Conservation (phyloP, 1,140 invertebrate genomes). For the Heterodera carotae region DNA sequence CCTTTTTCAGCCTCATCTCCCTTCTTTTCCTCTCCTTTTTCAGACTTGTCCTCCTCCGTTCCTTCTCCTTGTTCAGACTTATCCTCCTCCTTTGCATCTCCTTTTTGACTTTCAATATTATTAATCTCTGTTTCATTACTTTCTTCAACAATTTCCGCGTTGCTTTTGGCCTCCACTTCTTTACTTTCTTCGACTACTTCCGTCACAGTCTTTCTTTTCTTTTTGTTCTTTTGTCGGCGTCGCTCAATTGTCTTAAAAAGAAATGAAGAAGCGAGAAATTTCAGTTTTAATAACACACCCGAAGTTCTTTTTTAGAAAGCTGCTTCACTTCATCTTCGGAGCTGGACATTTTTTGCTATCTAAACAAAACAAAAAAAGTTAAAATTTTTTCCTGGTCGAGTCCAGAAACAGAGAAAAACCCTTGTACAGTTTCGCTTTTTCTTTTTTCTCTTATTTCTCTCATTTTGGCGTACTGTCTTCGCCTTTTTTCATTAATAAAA, state of each 20-base stretch:
- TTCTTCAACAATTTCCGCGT: constrained; percentile 30
- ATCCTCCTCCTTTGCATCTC: constrained; percentile 14
- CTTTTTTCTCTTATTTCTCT: no score
- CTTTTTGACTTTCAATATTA: constrained; percentile 32
- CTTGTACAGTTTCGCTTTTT: no score
- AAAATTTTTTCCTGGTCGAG: no score
- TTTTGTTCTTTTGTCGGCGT: constrained; percentile 58
- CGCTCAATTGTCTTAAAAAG: constrained; percentile 62
- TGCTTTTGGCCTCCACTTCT: constrained; percentile 40
- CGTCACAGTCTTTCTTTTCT: no score
- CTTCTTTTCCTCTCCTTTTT: background rate
- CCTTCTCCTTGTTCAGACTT: background rate
- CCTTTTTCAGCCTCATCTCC: background rate
- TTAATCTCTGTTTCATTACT: background rate
- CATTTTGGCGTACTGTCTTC: no score
- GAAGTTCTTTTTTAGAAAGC: constrained; percentile 26
- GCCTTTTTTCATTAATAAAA: no score
- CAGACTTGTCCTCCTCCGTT: constrained; percentile 15
- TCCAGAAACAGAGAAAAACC: no score
- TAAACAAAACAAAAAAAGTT: background rate
- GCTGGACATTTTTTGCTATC: constrained; percentile 18
- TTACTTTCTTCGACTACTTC: constrained; percentile 59
- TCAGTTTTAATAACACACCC: constrained; percentile 13
- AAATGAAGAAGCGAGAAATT: background rate
- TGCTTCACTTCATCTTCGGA: constrained; percentile 21